These are phyloP conservation scores for Lipophrys pholis DNA, from an alignment of 2,113 vertebrate species.

Conservation along the genomic window DNA sequence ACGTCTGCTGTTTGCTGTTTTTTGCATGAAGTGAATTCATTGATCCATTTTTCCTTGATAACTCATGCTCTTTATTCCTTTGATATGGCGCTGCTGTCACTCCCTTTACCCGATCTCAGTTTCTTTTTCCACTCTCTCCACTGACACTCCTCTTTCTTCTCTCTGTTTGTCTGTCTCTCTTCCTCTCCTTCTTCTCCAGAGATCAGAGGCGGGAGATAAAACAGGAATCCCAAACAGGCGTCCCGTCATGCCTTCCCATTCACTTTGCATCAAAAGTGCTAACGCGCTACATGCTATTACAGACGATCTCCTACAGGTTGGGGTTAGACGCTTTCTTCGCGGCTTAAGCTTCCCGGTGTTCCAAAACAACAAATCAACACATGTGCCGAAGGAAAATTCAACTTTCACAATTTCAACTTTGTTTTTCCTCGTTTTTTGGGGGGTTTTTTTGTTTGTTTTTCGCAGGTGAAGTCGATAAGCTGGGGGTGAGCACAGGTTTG, in stretches of 20 bases:
- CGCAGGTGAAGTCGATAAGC: slow-evolving; percentile 3
- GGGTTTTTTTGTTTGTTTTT: too few species aligned
- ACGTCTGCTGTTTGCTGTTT: slow-evolving; percentile 69
- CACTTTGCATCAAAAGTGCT: slow-evolving; percentile 57
- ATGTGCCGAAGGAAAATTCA: slow-evolving; percentile 12
- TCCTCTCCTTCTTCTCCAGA: slow-evolving; percentile 34
- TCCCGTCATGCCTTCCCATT: slow-evolving; percentile 59
- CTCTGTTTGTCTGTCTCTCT: slow-evolving; percentile 20
- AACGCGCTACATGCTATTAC: slow-evolving; percentile 43
- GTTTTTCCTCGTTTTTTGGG: slow-evolving; percentile 2
- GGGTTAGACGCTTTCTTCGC: slow-evolving; percentile 20
- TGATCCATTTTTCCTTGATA: slow-evolving; percentile 74
- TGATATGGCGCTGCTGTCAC: slow-evolving; percentile 46
- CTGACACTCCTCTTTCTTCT: slow-evolving; percentile 26
- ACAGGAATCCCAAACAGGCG: slow-evolving; percentile 40
- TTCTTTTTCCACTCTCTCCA: background rate
- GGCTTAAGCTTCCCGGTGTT: slow-evolving; percentile 32
- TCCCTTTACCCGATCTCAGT: slow-evolving; percentile 39
- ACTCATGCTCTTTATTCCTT: slow-evolving; percentile 72
- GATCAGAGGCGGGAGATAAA: slow-evolving; percentile 66
- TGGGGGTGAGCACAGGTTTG: slow-evolving; percentile 17
- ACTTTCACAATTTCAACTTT: slow-evolving; percentile 22
- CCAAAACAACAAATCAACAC: slow-evolving; percentile 14
- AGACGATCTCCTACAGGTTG: slow-evolving; percentile 49
- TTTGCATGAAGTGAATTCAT: slow-evolving; percentile 66